These are phyloP conservation scores for Hormaphis cornu DNA, from an alignment of 1,140 invertebrate species.

Conservation along the genomic window DNA sequence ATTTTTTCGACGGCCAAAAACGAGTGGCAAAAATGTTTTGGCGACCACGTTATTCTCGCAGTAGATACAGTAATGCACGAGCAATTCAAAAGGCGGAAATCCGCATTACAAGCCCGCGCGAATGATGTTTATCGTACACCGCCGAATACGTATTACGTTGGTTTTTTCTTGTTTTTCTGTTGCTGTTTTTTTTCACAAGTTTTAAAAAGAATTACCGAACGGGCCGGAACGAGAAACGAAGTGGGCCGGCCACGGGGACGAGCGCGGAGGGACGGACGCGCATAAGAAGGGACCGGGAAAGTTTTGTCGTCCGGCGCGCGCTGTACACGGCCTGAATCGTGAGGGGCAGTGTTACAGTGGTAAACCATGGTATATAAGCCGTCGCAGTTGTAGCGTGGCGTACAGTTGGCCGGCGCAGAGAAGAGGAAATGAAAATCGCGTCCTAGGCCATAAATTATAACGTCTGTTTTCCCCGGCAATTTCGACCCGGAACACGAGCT, in stretches of 20 bases:
- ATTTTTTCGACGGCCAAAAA: no score
- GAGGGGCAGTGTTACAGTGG: no score
- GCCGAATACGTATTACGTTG: no score
- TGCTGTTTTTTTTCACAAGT: no score
- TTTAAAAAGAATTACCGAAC: no score
- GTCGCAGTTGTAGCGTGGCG: not conserved
- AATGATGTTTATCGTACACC: no score
- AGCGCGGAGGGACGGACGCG: not conserved
- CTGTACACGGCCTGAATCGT: not conserved
- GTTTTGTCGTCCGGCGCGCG: conserved; percentile 16
- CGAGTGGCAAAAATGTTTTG: no score
- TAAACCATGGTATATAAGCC: no score
- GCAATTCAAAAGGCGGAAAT: no score
- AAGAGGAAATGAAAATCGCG: conserved; percentile 30
- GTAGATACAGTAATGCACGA: no score
- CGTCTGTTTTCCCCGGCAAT: conserved; percentile 26
- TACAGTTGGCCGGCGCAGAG: not conserved
- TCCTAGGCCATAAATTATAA: conserved; percentile 30
- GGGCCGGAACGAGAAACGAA: not conserved
- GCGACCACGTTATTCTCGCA: no score
- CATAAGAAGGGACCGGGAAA: conserved; percentile 18
- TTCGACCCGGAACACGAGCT: conserved; percentile 24
- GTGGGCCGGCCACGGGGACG: not conserved
- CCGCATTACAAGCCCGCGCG: no score
- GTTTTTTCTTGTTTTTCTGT: conserved; percentile 17